Evolutionary conservation across 2,888 invertebrate genomes (phyloP), one percentile per base, ranked within the genome.

Genomic region (Catotricha subobsoleta): DNA sequence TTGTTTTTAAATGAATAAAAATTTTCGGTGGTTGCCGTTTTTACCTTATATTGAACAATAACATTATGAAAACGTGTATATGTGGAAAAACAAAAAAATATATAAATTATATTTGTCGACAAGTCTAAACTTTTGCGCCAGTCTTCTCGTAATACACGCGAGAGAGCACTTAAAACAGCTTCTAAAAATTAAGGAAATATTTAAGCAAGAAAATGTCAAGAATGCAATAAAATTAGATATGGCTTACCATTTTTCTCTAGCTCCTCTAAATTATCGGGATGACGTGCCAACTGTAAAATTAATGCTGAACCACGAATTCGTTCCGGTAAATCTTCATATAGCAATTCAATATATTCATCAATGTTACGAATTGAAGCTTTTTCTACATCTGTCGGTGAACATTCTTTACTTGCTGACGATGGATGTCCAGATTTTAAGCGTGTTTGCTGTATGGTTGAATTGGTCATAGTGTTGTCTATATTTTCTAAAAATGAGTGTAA

Each of bases 121-220:
- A 98, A 66, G 59, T 97, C 94, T 54, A 94, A 80, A 60, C 88
- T 95, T 57, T 87, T 79, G 62, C 87, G 87, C 87, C 94, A 97
- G 65, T 98, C 97, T 67, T 98, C 98, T 49, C 95, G 74, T 41
- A 98, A 67, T 25, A 97, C 92, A 56, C 98, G 72, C 10, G 94
- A 87, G 51, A 98, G 68, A 30, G 95, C 97, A 66, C 94, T 94
- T 39, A 98, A 68, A 41, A 95, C 74, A 30, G 91, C 88, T 67
- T 97, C 87, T 84, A 64, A 50, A 71, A 65, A 47, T 41, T 18
- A 45, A 47, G 48, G 47, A 29, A 44, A 35, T 15, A 36, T 39
- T 29, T 27, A 43, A 27, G n/a, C 12, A 12, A 12, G 9, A 30
- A 43, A 39, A 12, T 20, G 25, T n/a, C 19, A 21, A 16, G n/a